Percentiles rank a stretch among this genome's conserved stretches.
Evolutionary conservation across 37 sponge, comb jelly and placozoan genomes (phyloP).

Genomic region (Diacarnus erythraeanus): DNA sequence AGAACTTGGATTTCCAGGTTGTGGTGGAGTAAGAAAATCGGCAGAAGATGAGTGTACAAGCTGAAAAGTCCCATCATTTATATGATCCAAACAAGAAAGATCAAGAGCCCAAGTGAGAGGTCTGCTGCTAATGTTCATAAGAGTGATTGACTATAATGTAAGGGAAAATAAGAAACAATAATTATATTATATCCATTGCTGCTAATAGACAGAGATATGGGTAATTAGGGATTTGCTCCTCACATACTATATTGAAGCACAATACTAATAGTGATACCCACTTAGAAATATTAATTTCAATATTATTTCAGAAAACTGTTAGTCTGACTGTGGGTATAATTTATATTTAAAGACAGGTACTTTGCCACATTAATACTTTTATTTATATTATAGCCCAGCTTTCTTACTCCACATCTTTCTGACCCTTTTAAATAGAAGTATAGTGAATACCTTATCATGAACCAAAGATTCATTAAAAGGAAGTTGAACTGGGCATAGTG

Average conservation of each 20-base stretch:
- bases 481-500: background rate
- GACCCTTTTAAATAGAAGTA: too few species aligned
- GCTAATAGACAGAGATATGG: background rate
- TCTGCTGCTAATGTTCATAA: slow-evolving; percentile 35
- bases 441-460: slow-evolving; percentile 25
- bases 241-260: too few species aligned
- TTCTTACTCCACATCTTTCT: too few species aligned
- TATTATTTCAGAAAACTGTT: too few species aligned
- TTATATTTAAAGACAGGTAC: too few species aligned
- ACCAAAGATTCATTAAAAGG: slow-evolving; percentile 3
- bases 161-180: too few species aligned
- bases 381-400: too few species aligned
- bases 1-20: background rate
- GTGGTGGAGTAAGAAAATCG: background rate
- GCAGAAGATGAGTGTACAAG: slow-evolving; percentile 25
- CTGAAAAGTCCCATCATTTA: slow-evolving; percentile 45
- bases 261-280: too few species aligned
- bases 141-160: slow-evolving; percentile 6
- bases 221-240: too few species aligned
- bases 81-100: background rate
- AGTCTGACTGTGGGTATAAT: too few species aligned
- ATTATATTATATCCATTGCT: background rate
- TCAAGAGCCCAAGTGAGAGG: slow-evolving; percentile 45
- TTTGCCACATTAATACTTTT: too few species aligned
- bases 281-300: too few species aligned